phyloP scores from a whole-genome alignment of 2,113 vertebrate genomes.

The Varanus salvator region DNA sequence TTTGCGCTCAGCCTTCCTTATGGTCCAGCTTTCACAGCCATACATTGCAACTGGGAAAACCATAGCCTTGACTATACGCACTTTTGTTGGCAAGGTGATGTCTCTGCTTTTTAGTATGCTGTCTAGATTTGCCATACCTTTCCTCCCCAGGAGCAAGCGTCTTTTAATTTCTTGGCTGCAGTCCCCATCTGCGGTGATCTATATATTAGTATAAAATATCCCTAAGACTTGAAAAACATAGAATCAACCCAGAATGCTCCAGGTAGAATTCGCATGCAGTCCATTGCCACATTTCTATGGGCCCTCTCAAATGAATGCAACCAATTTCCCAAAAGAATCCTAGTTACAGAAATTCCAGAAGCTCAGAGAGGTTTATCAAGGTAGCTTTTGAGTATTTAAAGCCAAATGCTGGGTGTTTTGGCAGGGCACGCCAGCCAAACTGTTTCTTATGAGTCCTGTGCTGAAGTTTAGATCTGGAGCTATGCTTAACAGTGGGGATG shows the following conservation, averaged over 20 bases:
- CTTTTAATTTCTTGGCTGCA: too few species aligned
- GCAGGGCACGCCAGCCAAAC: background rate
- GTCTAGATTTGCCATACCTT: too few species aligned
- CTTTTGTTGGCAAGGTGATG: too few species aligned
- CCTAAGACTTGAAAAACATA: background rate
- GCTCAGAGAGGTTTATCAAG: background rate
- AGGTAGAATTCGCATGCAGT: background rate
- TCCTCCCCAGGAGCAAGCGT: too few species aligned
- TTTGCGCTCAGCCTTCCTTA: too few species aligned
- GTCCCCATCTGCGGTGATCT: too few species aligned
- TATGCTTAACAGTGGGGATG: conserved; percentile 18
- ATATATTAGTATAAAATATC: background rate
- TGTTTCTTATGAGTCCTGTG: background rate
- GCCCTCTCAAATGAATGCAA: background rate
- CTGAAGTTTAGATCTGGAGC: background rate
- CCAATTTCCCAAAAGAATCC: background rate
- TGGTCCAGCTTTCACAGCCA: too few species aligned
- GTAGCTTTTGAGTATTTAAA: background rate
- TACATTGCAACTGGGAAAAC: too few species aligned
- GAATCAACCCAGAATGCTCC: background rate
- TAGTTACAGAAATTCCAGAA: background rate
- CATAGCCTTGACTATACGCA: too few species aligned
- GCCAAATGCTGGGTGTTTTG: background rate
- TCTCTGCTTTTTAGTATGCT: too few species aligned
- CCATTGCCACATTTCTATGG: background rate